Base-by-base conservation (phyloP, 2,888 invertebrate genomes). In the Busseola fusca region DNA sequence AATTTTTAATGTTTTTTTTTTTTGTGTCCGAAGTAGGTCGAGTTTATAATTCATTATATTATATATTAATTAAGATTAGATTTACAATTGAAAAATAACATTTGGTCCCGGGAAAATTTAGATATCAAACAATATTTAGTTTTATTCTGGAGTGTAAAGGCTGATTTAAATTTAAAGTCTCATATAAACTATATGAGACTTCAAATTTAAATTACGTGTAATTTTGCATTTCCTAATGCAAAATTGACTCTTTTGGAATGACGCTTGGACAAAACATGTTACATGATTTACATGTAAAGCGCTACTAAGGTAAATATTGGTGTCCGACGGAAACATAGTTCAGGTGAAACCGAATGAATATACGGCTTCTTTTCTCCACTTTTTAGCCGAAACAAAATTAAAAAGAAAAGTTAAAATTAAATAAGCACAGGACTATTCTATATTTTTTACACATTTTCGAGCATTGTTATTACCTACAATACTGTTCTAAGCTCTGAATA, bases 271-370 rank as follows among this genome's bases (percentile, higher is more conserved):
- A 45, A 21, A 30, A 45, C 14, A 21, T 30, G 27, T 14, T 30
- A 1, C 16, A 52, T 6, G 5, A 34, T 34, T 34, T 34, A 21
- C 30, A 30, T n/a, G 6, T n/a, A 50, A n/a, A 30, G 21, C 14
- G 27, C 21, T 30, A 45, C 21, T 45, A 30, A 21, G 42, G 21
- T 30, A 30, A 62, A 62, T n/a, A 30, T 14, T 4, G 6, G 21
- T n/a, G 62, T n/a, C 45, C 45, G 62, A 62, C 45, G 45, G 62
- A 21, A 48, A 48, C 62, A 16, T 16, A 30, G 30, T 63, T 59
- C 37, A 25, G 16, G 9, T n/a, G 14, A 37, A n/a, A 40, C 1
- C 30, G 5, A 62, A 60, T 42, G 14, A 60, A 62, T 27, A 30
- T 63, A 3, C 21, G 30, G 2, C 14, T n/a, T 45, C 16, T 1